A percentile compares a stretch with the other conserved stretches of the same genome.
Conservation (phyloP, 2,113 vertebrate genomes). For the Micromys minutus region DNA sequence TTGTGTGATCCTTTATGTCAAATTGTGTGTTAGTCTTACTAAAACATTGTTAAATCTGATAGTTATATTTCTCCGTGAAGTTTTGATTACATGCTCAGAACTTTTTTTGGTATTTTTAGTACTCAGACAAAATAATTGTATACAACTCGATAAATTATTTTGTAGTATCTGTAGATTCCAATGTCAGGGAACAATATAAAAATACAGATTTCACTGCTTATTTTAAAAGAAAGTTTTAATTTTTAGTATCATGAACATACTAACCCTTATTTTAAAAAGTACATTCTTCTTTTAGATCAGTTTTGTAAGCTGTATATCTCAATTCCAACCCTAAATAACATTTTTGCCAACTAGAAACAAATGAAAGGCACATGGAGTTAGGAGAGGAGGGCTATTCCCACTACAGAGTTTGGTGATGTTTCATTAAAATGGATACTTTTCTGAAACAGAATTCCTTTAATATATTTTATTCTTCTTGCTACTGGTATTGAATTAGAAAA, state of each 20-base stretch:
- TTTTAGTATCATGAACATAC: constrained; percentile 37
- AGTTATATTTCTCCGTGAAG: constrained; percentile 11
- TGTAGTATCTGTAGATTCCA: neutral
- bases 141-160: constrained; percentile 48
- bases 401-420: constrained; percentile 92
- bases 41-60: constrained; percentile 42
- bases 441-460: constrained; percentile 90
- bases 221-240: constrained; percentile 58
- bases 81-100: constrained; percentile 38
- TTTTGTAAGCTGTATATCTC: constrained; percentile 39
- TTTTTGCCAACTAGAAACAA: constrained; percentile 45
- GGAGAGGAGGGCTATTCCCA: constrained; percentile 81
- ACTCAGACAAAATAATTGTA: constrained; percentile 21
- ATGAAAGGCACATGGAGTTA: constrained; percentile 59
- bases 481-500: constrained; percentile 77
- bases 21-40: constrained; percentile 40
- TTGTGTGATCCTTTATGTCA: constrained; percentile 19
- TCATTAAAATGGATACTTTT: constrained; percentile 88
- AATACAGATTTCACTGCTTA: constrained; percentile 30
- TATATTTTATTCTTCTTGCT: constrained; percentile 82
- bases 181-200: constrained; percentile 48
- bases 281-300: constrained; percentile 9
- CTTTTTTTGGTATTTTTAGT: constrained; percentile 24
- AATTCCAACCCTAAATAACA: constrained; percentile 64
- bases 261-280: constrained; percentile 42